Evolutionary conservation across 2,888 invertebrate genomes (phyloP).

Genomic region (Micropterix aruncella): DNA sequence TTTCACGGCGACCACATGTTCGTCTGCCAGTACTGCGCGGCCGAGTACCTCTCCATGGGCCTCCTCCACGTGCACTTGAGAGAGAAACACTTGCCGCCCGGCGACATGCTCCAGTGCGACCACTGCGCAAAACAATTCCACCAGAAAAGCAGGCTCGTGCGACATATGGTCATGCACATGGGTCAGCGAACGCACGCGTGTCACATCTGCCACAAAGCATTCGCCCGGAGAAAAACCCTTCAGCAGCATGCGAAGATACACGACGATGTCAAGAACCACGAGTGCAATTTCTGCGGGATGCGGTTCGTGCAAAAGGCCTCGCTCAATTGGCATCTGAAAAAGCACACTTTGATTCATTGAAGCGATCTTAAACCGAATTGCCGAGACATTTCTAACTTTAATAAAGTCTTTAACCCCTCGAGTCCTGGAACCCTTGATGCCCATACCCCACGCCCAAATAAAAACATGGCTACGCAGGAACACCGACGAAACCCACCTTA

Average conservation of each 20-base stretch:
- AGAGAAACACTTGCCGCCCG: no score
- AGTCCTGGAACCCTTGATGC: no score
- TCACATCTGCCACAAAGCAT: slow-evolving; percentile 42
- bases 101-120: slow-evolving; percentile 28
- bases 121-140: slow-evolving; percentile 38
- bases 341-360: no score
- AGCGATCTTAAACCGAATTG: no score
- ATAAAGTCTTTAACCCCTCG: no score
- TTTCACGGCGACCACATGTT: not conserved
- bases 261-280: slow-evolving; percentile 39
- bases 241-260: slow-evolving; percentile 45
- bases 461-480: no score
- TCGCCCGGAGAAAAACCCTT: slow-evolving; percentile 41
- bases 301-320: not conserved
- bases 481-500: no score
- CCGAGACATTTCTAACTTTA: no score
- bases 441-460: no score
- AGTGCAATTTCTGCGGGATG: slow-evolving; percentile 19
- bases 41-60: not conserved
- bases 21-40: not conserved
- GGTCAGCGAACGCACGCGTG: slow-evolving; percentile 40
- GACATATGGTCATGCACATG: slow-evolving; percentile 36
- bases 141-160: slow-evolving; percentile 27
- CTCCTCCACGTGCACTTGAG: no score
- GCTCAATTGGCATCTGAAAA: not conserved